Conservation (phyloP, 1,140 invertebrate species). For the Brachionus asplanchnoidis region DNA sequence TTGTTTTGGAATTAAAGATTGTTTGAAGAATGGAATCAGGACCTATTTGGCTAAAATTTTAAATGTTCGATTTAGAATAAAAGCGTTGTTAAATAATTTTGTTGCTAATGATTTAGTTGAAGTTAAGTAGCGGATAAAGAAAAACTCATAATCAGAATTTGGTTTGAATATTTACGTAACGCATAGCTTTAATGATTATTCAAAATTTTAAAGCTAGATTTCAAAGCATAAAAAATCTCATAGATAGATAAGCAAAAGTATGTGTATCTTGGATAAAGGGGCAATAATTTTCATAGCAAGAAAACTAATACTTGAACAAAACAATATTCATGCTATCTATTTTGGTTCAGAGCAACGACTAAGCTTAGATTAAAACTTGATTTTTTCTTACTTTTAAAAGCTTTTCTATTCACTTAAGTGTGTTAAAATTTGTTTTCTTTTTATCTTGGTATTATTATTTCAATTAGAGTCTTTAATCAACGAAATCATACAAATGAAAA, state of each 20-base stretch:
- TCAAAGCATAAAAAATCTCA: not conserved
- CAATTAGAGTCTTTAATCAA: not conserved
- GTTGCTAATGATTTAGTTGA: not conserved
- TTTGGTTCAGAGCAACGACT: not conserved
- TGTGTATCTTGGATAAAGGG: not conserved
- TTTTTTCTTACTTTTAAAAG: not conserved
- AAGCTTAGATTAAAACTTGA: not conserved
- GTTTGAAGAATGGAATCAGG: not conserved
- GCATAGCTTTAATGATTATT: not conserved
- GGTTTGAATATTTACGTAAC: not conserved
- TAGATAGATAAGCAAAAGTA: not conserved
- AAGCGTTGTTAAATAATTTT: not conserved
- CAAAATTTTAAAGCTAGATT: not conserved
- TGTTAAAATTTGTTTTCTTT: not conserved
- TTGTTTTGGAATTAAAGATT: not conserved
- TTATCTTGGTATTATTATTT: not conserved
- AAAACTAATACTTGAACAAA: not conserved
- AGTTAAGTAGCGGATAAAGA: not conserved
- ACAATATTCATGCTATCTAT: not conserved
- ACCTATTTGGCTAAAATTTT: not conserved
- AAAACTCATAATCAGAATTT: not conserved
- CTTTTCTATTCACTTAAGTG: not conserved
- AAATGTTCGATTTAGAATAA: not conserved
- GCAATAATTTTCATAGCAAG: not conserved
- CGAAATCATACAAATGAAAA: not conserved